A percentile compares a stretch with the other conserved stretches of the same genome.
phyloP scores from a whole-genome alignment of 1,140 invertebrate species.

The Drosophila repleta region DNA sequence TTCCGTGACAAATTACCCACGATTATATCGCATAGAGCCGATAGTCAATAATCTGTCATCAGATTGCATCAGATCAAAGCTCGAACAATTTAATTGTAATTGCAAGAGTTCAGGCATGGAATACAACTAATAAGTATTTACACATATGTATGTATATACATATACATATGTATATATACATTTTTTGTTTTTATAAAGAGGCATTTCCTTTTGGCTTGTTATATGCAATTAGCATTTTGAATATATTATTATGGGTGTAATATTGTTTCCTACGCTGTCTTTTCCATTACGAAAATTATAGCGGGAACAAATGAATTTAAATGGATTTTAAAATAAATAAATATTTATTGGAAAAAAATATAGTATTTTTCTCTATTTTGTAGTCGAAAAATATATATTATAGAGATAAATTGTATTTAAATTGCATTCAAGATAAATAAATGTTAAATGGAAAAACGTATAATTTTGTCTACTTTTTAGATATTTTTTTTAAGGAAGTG shows the following conservation, averaged over 20 bases:
- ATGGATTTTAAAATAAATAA: too few species aligned
- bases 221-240: not conserved
- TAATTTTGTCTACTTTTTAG: too few species aligned
- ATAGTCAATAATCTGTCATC: conserved; percentile 22
- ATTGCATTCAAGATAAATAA: too few species aligned
- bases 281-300: not conserved
- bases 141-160: too few species aligned
- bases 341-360: too few species aligned
- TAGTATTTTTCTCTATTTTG: too few species aligned
- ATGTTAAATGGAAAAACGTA: too few species aligned
- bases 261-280: not conserved
- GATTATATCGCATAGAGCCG: conserved; percentile 16
- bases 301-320: too few species aligned
- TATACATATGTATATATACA: not conserved
- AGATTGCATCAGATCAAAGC: conserved; percentile 20
- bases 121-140: not conserved
- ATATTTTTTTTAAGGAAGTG: too few species aligned
- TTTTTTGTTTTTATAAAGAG: not conserved
- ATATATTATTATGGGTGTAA: not conserved
- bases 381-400: too few species aligned
- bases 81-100: conserved; percentile 8
- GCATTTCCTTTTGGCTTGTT: conserved; percentile 10
- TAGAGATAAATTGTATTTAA: too few species aligned
- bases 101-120: conserved; percentile 3
- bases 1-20: conserved; percentile 26